Conservation (phyloP, 2,113 vertebrate genomes). For the Procavia capensis region DNA sequence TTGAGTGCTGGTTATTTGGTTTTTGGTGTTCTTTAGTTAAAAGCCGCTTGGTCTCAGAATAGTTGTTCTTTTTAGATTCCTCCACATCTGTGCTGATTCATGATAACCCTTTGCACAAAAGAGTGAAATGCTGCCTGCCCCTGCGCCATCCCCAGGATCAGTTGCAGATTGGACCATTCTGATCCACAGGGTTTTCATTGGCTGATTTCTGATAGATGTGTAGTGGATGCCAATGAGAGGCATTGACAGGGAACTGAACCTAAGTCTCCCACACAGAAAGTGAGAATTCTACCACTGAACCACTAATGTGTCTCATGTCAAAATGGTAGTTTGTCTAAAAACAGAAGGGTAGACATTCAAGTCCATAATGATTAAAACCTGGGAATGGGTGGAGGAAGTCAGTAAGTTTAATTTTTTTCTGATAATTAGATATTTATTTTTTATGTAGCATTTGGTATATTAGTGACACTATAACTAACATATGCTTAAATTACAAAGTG, state of each 20-base stretch:
- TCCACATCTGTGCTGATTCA: not conserved
- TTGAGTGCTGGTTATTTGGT: not conserved
- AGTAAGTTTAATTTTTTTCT: not conserved
- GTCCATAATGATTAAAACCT: not conserved
- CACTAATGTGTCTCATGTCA: not conserved
- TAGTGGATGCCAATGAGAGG: not conserved
- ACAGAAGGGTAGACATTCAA: not conserved
- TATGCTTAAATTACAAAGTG: not conserved
- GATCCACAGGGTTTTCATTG: no score
- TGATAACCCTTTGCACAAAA: no score
- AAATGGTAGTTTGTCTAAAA: not conserved
- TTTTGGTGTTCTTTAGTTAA: conserved; percentile 3
- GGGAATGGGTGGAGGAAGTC: not conserved
- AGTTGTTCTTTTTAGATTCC: not conserved
- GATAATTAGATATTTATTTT: not conserved
- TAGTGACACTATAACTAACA: not conserved
- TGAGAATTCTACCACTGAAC: no score
- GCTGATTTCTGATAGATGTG: not conserved
- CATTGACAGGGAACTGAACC: not conserved
- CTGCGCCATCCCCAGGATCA: no score
- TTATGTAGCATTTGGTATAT: not conserved
- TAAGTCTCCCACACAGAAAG: not conserved
- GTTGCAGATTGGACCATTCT: no score
- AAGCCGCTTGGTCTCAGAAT: not conserved
- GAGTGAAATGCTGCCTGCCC: no score